Conservation (phyloP, 2,113 vertebrate genomes). For the Solea senegalensis region DNA sequence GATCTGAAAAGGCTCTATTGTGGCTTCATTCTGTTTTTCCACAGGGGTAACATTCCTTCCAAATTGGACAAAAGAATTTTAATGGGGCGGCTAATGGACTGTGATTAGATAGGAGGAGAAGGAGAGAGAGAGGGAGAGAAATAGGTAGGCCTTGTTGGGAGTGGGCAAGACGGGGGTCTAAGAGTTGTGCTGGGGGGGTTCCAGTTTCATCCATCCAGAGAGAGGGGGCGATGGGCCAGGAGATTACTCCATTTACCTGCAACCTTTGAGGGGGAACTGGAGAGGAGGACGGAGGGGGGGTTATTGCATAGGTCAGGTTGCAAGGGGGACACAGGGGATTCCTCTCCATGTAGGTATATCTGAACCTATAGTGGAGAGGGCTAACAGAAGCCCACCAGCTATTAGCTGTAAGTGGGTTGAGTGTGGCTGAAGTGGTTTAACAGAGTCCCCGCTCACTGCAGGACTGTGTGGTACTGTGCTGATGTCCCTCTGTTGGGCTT, state of each 20-base stretch:
- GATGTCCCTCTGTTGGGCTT: not conserved
- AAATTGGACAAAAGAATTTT: constrained; percentile 87
- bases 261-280: constrained; percentile 68
- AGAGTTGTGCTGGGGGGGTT: constrained; percentile 51
- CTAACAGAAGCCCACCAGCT: constrained; percentile 68
- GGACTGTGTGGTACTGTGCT: not conserved
- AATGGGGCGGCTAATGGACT: constrained; percentile 82
- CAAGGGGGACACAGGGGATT: constrained; percentile 57
- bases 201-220: constrained; percentile 70
- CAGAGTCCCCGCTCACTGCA: constrained; percentile 35
- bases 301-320: constrained; percentile 57
- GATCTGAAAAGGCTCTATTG: constrained; percentile 80
- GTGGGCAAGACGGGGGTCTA: constrained; percentile 45
- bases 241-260: constrained; percentile 77
- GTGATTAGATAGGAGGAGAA: constrained; percentile 79
- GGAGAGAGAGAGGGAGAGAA: constrained; percentile 38
- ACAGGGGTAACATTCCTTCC: constrained; percentile 81
- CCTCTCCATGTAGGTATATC: constrained; percentile 63
- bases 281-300: constrained; percentile 40
- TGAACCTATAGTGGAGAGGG: constrained; percentile 43
- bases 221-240: constrained; percentile 66
- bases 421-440: constrained; percentile 62
- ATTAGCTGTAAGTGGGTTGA: constrained; percentile 68
- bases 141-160: constrained; percentile 49
- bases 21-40: constrained; percentile 77